These are phyloP conservation scores for Drosophila persimilis DNA, from an alignment of 1,140 invertebrate genomes.

Conservation along the genomic window DNA sequence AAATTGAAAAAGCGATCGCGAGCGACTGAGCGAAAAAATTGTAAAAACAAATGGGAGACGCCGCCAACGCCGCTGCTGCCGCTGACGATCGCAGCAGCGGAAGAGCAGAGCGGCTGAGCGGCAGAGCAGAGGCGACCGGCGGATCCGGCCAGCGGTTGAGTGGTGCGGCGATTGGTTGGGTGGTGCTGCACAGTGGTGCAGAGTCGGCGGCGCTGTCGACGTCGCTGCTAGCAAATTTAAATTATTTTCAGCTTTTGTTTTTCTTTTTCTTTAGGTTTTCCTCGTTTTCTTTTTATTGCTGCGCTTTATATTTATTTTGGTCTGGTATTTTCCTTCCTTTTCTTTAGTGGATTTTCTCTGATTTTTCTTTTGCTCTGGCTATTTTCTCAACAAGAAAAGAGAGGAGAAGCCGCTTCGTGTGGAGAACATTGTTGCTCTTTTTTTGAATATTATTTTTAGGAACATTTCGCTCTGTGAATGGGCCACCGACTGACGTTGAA, in stretches of 20 bases:
- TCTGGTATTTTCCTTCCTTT: constrained; percentile 56
- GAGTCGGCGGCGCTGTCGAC: constrained; percentile 26
- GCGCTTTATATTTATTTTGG: constrained; percentile 68
- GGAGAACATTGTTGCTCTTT: constrained; percentile 10
- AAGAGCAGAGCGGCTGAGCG: constrained; percentile 33
- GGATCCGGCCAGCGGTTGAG: constrained; percentile 1
- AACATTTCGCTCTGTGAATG: constrained; percentile 24
- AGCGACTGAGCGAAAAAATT: constrained; percentile 80
- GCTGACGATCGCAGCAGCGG: constrained; percentile 16
- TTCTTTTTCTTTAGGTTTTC: constrained; percentile 17
- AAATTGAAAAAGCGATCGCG: constrained; percentile 82
- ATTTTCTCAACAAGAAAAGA: constrained; percentile 26
- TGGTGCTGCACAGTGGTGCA: constrained; percentile 2
- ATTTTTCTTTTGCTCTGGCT: constrained; percentile 27
- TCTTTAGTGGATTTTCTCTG: constrained; percentile 28
- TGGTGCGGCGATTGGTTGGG: constrained; percentile 8
- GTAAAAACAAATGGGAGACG: constrained; percentile 60
- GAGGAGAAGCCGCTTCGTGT: neutral
- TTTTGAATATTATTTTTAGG: constrained; percentile 11
- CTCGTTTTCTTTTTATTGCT: constrained; percentile 55
- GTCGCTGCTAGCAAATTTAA: constrained; percentile 69
- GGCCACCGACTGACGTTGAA: constrained; percentile 15
- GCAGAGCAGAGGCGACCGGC: constrained; percentile 15
- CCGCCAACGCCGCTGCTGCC: constrained; percentile 5
- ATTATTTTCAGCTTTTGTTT: constrained; percentile 77